phyloP scores from a whole-genome alignment of 2,888 invertebrate genomes.

The Caenorhabditis sp. region DNA sequence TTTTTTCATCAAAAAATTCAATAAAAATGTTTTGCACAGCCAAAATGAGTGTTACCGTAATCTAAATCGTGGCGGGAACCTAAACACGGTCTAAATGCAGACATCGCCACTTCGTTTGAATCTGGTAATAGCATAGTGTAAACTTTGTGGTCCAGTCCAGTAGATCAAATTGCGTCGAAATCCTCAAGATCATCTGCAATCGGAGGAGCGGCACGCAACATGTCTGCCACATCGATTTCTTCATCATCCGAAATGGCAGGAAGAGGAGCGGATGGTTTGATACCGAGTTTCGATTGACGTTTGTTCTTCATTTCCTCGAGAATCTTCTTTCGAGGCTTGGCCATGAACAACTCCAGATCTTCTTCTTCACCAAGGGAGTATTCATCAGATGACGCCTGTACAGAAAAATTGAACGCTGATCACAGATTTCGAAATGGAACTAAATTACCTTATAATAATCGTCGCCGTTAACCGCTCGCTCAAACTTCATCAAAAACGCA shows the following conservation, averaged over 20 bases:
- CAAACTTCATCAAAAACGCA: conserved; percentile 68
- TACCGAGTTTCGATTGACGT: conserved; percentile 15
- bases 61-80: too few relatives aligned
- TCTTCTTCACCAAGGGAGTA: conserved; percentile 73
- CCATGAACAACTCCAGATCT: conserved; percentile 70
- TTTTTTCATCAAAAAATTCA: too few relatives aligned
- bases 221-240: conserved; percentile 69
- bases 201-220: conserved; percentile 71
- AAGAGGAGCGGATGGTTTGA: conserved; percentile 6
- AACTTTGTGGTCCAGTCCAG: too few relatives aligned
- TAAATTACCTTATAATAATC: conserved; percentile 64
- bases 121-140: too few relatives aligned
- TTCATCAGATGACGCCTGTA: conserved; percentile 72
- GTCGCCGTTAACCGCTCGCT: conserved; percentile 74
- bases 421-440: neutral
- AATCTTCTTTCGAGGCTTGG: conserved; percentile 60
- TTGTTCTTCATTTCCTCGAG: conserved; percentile 55
- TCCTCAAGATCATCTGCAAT: conserved; percentile 73
- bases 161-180: conserved; percentile 58
- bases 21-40: too few relatives aligned
- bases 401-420: conserved; percentile 10
- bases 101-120: too few relatives aligned
- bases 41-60: too few relatives aligned
- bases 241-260: conserved; percentile 64
- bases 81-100: too few relatives aligned